A percentile compares a stretch with the other conserved stretches of the same genome.
Conservation (phyloP, 2,888 invertebrate species). For the Gonocerus acuteangulatus region DNA sequence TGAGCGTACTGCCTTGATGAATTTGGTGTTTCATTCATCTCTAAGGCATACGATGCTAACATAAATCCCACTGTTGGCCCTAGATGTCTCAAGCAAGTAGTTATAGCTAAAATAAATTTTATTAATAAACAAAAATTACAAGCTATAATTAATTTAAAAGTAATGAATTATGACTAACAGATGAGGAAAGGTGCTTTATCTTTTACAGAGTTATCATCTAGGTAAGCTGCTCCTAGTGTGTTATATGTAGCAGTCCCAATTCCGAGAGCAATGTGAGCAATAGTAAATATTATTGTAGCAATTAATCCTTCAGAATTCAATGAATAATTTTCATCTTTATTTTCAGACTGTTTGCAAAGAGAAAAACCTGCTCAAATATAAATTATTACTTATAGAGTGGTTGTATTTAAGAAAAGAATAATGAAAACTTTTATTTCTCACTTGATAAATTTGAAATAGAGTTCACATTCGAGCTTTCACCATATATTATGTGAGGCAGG, state of each 20-base stretch:
- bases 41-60: slow-evolving; percentile 27
- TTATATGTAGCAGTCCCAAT: slow-evolving; percentile 44
- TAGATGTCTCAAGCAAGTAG: slow-evolving; percentile 23
- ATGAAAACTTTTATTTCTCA: not conserved
- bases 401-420: not conserved
- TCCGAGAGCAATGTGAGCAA: slow-evolving; percentile 43
- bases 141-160: not conserved
- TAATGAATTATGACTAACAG: slow-evolving; percentile 35
- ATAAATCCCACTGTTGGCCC: slow-evolving; percentile 31
- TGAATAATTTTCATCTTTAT: slow-evolving; percentile 23
- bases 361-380: not conserved
- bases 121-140: not conserved
- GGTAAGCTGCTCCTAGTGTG: slow-evolving; percentile 44
- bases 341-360: not conserved
- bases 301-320: slow-evolving; percentile 28
- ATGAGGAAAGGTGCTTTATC: slow-evolving; percentile 39
- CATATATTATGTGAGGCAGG: slow-evolving; percentile 55
- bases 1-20: not conserved
- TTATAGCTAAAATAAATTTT: slow-evolving; percentile 16
- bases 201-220: slow-evolving; percentile 44
- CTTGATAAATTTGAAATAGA: not conserved
- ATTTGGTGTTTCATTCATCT: slow-evolving; percentile 15
- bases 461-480: slow-evolving; percentile 44
- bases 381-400: not conserved
- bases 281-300: slow-evolving; percentile 8